These are phyloP conservation scores for Cartodere bifasciata DNA, from an alignment of 2,888 invertebrate genomes.

Conservation along the genomic window DNA sequence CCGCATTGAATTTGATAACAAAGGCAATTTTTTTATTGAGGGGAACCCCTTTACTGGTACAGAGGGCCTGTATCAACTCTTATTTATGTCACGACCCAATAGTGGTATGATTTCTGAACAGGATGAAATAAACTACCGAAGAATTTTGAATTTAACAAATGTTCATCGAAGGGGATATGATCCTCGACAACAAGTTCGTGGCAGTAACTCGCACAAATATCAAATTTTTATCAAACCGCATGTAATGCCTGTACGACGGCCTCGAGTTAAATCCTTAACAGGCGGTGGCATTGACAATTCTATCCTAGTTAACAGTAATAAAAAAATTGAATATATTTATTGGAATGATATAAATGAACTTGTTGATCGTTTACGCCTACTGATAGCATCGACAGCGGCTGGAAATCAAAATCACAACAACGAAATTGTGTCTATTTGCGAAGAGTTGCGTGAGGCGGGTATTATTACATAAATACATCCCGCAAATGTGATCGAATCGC, in stretches of 20 bases:
- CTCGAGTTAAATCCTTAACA: too few relatives aligned
- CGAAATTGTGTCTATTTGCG: constrained; percentile 28
- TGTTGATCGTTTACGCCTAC: constrained; percentile 21
- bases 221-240: too few relatives aligned
- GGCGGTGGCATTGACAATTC: too few relatives aligned
- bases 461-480: constrained; percentile 12
- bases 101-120: constrained; percentile 10
- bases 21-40: constrained; percentile 7
- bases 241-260: too few relatives aligned
- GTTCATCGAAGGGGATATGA: constrained; percentile 10
- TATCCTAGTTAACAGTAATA: too few relatives aligned
- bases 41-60: constrained; percentile 12
- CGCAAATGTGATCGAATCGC: too few relatives aligned
- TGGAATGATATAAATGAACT: constrained; percentile 9
- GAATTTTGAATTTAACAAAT: constrained; percentile 11
- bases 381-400: constrained; percentile 22
- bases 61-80: constrained; percentile 10
- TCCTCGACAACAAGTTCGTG: constrained; percentile 2
- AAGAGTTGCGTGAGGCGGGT: constrained; percentile 18
- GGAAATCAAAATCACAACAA: constrained; percentile 21
- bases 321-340: constrained; percentile 11
- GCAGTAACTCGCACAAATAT: too few relatives aligned
- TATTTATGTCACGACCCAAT: constrained; percentile 11
- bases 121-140: constrained; percentile 10
- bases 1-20: constrained; percentile 6